Evolutionary conservation across 2,888 invertebrate species (phyloP).

Genomic region (Globia sparganii): DNA sequence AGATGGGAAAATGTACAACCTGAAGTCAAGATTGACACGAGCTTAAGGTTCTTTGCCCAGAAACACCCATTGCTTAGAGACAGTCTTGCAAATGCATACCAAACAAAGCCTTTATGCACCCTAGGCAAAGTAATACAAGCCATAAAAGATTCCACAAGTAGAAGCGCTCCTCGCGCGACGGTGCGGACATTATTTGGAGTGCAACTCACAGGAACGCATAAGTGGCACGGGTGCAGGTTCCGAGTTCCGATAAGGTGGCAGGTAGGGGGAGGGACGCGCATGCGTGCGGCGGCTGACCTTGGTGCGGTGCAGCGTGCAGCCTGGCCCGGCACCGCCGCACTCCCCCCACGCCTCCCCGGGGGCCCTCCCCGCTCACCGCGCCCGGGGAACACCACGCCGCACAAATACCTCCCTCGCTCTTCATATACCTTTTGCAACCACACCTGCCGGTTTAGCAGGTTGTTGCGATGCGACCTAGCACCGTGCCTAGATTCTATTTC

Average conservation of each 20-base stretch:
- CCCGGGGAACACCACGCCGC: conserved; percentile 75
- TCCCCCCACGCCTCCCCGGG: conserved; percentile 58
- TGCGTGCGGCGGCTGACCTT: conserved; percentile 89
- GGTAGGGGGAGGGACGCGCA: conserved; percentile 79
- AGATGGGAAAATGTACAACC: not conserved
- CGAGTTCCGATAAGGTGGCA: conserved; percentile 69
- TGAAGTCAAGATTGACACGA: not conserved
- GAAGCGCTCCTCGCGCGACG: conserved; percentile 21
- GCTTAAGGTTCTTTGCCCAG: not conserved
- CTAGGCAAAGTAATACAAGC: conserved; percentile 12
- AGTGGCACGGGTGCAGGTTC: conserved; percentile 78
- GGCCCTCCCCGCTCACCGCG: conserved; percentile 63
- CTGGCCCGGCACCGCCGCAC: conserved; percentile 70
- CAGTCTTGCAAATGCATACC: not conserved
- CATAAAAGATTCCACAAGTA: conserved; percentile 45
- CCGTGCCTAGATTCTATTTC: conserved; percentile 85
- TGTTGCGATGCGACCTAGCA: conserved; percentile 83
- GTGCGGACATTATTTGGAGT: conserved; percentile 75
- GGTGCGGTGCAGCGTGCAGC: conserved; percentile 89
- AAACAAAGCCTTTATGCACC: not conserved
- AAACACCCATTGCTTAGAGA: not conserved
- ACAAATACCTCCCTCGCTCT: conserved; percentile 76
- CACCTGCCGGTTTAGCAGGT: conserved; percentile 89
- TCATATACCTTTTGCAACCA: conserved; percentile 79
- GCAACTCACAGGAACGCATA: conserved; percentile 82